Evolutionary conservation across 2,888 invertebrate species (phyloP), one percentile per base, ranked within the genome.

Genomic region (Andricus quercusramuli): DNA sequence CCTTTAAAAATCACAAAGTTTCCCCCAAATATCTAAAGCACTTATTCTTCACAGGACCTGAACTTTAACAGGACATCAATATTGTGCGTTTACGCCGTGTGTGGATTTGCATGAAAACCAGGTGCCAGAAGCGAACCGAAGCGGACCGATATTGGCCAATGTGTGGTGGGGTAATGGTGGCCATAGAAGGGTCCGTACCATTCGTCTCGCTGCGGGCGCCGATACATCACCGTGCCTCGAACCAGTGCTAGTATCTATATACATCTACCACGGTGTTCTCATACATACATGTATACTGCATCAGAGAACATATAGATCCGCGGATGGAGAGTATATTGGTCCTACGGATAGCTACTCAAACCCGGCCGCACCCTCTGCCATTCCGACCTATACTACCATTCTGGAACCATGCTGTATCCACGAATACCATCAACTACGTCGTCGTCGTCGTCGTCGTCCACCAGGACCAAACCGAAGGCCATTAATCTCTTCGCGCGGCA

Each of bases 401-500:
- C 47, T 66, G 68, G 32, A 68, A 51, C 66, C 67, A 79, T 77
- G 77, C 79, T 65, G 77, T 67, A 82, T 79, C 76, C 82, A 82
- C 84, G 84, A 79, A 82, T 80, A 82, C 82, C 79, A 77, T 74
- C 74, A 74, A 74, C 74, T 56, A 74, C 78, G 70, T 66, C 76
- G 79, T 67, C 81, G 77, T 84, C 83, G 77, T 84, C 83, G 79
- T 81, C 80, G 78, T 82, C 80, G 82, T 83, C 83, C 79, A 83
- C 81, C 83, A 79, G 88, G 87, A 89, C 88, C 89, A 88, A 89
- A 90, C 90, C 89, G 86, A 89, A 90, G 90, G 90, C 91, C 91
- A 92, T 92, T 92, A 92, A 92, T 92, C 92, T 92, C 89, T 88
- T 90, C 88, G 90, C 90, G 90, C 90, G 91, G 90, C 90, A 90